Conservation (phyloP, 1,140 invertebrate genomes). For the Cydia fagiglandana region DNA sequence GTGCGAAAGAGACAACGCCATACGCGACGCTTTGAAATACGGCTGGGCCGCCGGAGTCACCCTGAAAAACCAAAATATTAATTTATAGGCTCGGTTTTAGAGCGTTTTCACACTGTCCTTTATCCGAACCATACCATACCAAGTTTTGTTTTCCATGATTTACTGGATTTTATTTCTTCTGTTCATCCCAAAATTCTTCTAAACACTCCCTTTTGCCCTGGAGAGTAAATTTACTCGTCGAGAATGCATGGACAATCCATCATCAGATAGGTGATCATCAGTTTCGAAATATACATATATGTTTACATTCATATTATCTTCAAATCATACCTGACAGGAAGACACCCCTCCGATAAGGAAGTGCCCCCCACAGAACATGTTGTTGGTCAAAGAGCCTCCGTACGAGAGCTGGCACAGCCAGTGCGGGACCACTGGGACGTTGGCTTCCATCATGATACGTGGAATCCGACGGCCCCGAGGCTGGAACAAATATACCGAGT, state of each 20-base stretch:
- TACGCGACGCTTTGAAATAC: conserved; percentile 68
- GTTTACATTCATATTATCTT: too few relatives aligned
- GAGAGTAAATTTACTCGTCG: too few relatives aligned
- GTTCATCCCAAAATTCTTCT: too few relatives aligned
- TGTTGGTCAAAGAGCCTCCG: conserved; percentile 61
- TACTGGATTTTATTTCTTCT: too few relatives aligned
- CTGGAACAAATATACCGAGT: conserved; percentile 40
- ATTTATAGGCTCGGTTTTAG: too few relatives aligned
- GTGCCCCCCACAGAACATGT: conserved; percentile 77
- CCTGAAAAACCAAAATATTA: conserved; percentile 48
- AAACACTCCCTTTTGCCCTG: too few relatives aligned
- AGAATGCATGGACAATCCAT: too few relatives aligned
- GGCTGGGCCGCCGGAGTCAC: conserved; percentile 73
- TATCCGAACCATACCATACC: too few relatives aligned
- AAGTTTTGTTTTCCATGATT: too few relatives aligned
- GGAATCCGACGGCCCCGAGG: conserved; percentile 63
- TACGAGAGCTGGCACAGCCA: conserved; percentile 71
- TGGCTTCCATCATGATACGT: conserved; percentile 69
- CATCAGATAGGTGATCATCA: too few relatives aligned
- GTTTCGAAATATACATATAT: too few relatives aligned
- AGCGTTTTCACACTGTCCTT: too few relatives aligned
- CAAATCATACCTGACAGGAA: conserved; percentile 65
- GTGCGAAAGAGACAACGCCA: conserved; percentile 73
- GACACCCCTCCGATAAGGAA: conserved; percentile 74
- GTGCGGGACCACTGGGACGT: conserved; percentile 69